Percentiles rank a stretch among this genome's conserved stretches.
Conservation (phyloP, 2,113 vertebrate genomes). For the Crypturellus undulatus region DNA sequence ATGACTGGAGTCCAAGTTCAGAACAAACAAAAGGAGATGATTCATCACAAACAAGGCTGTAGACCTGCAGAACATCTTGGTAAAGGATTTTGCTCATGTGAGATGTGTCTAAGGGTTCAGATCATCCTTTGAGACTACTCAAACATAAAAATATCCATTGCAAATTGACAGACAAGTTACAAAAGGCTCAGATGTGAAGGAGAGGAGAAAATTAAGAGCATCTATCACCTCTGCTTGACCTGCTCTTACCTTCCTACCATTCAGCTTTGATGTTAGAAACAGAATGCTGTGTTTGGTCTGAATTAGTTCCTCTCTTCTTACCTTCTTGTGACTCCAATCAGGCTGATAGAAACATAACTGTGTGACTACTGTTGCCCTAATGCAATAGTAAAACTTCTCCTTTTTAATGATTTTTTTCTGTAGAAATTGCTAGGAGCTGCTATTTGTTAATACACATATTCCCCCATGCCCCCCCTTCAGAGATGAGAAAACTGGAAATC, state of each 20-base stretch:
- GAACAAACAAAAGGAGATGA: neutral
- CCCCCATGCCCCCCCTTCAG: neutral
- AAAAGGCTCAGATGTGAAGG: neutral
- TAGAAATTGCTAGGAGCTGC: neutral
- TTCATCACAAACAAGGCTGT: neutral
- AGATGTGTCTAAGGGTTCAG: neutral
- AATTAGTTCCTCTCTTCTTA: neutral
- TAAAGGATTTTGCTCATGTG: neutral
- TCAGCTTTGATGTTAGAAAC: neutral
- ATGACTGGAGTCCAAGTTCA: neutral
- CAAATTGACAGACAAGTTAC: neutral
- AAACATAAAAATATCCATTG: neutral
- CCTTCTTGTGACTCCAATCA: neutral
- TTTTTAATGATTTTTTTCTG: neutral
- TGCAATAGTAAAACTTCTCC: neutral
- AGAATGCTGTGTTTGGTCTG: neutral
- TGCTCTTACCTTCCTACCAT: neutral
- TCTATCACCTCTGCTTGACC: neutral
- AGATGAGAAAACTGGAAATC: slow-evolving; percentile 9
- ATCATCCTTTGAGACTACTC: neutral
- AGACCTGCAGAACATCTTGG: neutral
- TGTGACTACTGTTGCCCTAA: neutral
- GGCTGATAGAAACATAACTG: neutral
- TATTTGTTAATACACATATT: slow-evolving; percentile 2
- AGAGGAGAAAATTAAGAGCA: neutral